These are phyloP conservation scores for Aphodius sticticus DNA, from an alignment of 2,888 invertebrate genomes.

Conservation along the genomic window DNA sequence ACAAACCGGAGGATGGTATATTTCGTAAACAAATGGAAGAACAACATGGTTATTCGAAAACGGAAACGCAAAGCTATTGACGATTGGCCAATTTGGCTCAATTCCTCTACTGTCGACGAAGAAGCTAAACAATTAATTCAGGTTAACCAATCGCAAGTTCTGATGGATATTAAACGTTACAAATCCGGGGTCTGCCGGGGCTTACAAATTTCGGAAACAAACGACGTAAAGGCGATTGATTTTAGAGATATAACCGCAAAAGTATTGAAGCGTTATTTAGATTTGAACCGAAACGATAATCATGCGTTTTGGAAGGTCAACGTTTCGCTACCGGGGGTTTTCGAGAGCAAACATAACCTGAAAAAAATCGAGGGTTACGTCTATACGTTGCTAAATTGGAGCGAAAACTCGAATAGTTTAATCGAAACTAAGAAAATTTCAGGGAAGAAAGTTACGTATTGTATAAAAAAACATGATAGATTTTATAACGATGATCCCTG, in stretches of 20 bases:
- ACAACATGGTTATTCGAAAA: conserved; percentile 55
- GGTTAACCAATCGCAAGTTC: conserved; percentile 58
- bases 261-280: conserved; percentile 48
- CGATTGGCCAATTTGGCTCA: conserved; percentile 65
- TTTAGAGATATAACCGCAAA: conserved; percentile 43
- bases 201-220: conserved; percentile 41
- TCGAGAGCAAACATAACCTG: conserved; percentile 46
- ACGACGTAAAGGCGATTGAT: conserved; percentile 32
- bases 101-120: conserved; percentile 56
- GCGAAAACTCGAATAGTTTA: conserved; percentile 26
- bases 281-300: conserved; percentile 46
- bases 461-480: conserved; percentile 51
- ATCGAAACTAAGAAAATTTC: conserved; percentile 49
- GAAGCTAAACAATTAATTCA: conserved; percentile 60
- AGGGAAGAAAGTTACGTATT: conserved; percentile 51
- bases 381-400: not conserved
- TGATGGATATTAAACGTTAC: conserved; percentile 63
- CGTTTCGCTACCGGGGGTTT: conserved; percentile 52
- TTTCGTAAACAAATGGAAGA: conserved; percentile 62
- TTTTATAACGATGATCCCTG: conserved; percentile 39
- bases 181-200: conserved; percentile 57
- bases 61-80: conserved; percentile 64
- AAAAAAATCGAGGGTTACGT: conserved; percentile 26
- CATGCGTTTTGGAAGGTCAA: conserved; percentile 70
- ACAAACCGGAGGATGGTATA: conserved; percentile 54